Conservation (phyloP, 2,888 invertebrate species). For the Tetrapedia diversipes region DNA sequence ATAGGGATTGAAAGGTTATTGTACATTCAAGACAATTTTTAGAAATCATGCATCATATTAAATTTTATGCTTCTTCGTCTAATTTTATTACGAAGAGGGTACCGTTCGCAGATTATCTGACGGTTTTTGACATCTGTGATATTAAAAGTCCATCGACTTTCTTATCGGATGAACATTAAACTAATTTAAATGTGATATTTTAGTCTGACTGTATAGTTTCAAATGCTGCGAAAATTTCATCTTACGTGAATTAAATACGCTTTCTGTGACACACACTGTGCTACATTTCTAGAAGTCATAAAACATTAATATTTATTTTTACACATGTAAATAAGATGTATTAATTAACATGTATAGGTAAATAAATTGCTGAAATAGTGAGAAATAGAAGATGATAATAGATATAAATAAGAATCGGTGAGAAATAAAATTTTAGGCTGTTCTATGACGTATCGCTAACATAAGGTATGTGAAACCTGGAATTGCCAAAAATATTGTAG, state of each 20-base stretch:
- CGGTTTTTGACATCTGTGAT: background rate
- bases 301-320: too few species aligned
- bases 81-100: background rate
- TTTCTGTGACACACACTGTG: too few species aligned
- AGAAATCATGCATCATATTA: background rate
- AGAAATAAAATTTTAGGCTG: background rate
- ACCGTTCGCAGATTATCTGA: background rate
- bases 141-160: background rate
- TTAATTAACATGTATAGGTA: too few species aligned
- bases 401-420: background rate
- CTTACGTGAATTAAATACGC: too few species aligned
- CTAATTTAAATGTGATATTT: background rate
- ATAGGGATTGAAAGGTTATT: too few species aligned
- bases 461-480: background rate
- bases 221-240: background rate
- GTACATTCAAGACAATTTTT: too few species aligned
- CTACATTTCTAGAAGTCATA: too few species aligned
- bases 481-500: conserved; percentile 12
- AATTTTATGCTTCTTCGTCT: too few species aligned
- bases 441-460: conserved; percentile 33
- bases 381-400: too few species aligned
- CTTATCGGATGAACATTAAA: background rate
- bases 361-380: too few species aligned
- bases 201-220: background rate
- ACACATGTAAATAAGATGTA: too few species aligned